phyloP scores from a whole-genome alignment of 53 echinoderm and acorn worm genomes.

The Apostichopus leukothele region DNA sequence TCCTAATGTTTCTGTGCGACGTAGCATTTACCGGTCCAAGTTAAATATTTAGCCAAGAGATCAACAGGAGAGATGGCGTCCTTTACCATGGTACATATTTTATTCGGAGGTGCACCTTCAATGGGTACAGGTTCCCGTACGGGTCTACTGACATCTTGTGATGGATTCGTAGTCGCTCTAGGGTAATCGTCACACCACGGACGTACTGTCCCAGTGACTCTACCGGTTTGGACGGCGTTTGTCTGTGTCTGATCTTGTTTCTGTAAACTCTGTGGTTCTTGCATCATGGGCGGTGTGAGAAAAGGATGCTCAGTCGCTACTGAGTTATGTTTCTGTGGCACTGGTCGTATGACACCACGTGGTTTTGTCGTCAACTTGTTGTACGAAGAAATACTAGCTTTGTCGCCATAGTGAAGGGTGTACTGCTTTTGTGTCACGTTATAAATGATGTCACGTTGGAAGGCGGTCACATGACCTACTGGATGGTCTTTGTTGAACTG shows the following conservation, averaged over 20 bases:
- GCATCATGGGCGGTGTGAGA: background rate
- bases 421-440: background rate
- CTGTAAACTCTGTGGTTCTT: background rate
- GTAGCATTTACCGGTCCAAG: slow-evolving; percentile 49
- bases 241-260: background rate
- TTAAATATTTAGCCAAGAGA: slow-evolving; percentile 62
- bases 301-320: background rate
- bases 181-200: slow-evolving; percentile 37
- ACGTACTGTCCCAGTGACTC: background rate
- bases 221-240: background rate
- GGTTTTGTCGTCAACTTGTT: background rate
- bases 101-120: slow-evolving; percentile 72
- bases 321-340: background rate
- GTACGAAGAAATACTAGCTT: background rate
- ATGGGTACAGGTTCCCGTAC: slow-evolving; percentile 40
- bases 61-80: slow-evolving; percentile 57
- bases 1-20: background rate
- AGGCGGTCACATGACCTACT: background rate
- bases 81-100: slow-evolving; percentile 68
- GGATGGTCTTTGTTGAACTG: background rate
- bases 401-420: slow-evolving; percentile 30
- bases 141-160: slow-evolving; percentile 39
- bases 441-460: background rate
- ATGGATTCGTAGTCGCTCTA: slow-evolving; percentile 20
- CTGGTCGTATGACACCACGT: slow-evolving; percentile 28